Base-by-base conservation (phyloP, 35 echinoderm and acorn worm species). In the Ptychodera flava region DNA sequence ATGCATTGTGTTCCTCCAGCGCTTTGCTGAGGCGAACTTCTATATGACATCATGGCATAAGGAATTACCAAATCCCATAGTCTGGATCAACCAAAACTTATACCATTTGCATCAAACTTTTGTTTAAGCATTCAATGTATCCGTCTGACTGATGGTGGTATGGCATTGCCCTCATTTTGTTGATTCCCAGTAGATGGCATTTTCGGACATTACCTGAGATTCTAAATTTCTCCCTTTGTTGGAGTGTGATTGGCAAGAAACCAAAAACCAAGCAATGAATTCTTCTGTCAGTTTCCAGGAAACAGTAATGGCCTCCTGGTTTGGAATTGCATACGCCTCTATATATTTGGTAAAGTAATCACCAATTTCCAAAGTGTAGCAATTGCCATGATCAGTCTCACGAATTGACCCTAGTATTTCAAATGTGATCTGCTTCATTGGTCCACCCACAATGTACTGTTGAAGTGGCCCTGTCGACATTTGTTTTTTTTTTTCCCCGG, bases 381-480 rank as follows among this genome's bases (percentile, higher is more conserved):
- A 81, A 28, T 95, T 95, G 0, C 93, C 93, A 31, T 75, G 15
- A 0, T 86, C 37, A 0, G 93, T 89, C 78, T 0, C 0, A 6
- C 87, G 89, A 16, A 95, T 35, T 0, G 93, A 90, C 16, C 93
- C 90, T 0, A 95, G 77, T 0, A 95, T 91, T 81, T 95, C 83
- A 16, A 95, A 77, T 0, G 90, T 90, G 30, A 95, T 77, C 34
- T 90, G 87, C 75, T 95, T 90, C 87, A 95, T 83, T 0, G 93
- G 82, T 0, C 32, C 78, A 10, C 87, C 86, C 2, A 88, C 84
- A 36, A 32, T 29, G 31, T 30, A 36, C 32, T 87, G 86, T 80
- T 95, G 38, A 29, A 91, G 35, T 14, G 86, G 90, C 1, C 84
- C 89, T 78, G 38, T 90, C 38, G 45, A 33, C 1, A 16, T 85